Evolutionary conservation across 2,113 vertebrate genomes (phyloP), one percentile per base, ranked within the genome.

Genomic region (Ceyx melanurus): DNA sequence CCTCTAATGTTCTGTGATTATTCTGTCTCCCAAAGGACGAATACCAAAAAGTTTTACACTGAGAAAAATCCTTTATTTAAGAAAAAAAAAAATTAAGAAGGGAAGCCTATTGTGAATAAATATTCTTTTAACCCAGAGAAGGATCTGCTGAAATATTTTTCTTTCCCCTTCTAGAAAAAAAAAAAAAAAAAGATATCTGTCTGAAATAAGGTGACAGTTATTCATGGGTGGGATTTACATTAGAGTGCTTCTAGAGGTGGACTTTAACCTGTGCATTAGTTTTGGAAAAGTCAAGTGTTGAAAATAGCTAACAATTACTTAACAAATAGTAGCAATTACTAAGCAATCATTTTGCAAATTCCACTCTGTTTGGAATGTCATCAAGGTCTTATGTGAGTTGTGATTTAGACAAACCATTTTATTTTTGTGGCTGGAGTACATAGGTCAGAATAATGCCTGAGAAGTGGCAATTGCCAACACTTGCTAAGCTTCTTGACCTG

Each of bases 21-120:
- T 86, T 90, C 88, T 88, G 68, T 84, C 80, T 94, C 60, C 73
- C 51, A 77, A 87, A 81, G 51, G 78, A 89, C 29, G 79, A 93
- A 68, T 56, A 60, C 21, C 82, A 64, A 89, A 88, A 84, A 73
- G 29, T 33, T 76, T 91, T 70, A 67, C 33, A 42, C 37, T 56
- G 51, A 88, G 70, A 77, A 94, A 91, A 89, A 74, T 25, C 14
- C 19, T 57, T 65, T 66, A 79, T 68, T 48, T 48, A 51, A 51
- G 25, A 51, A 51, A 51, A 25, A 51, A 51, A 25, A 50, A 50
- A 6, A 13, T 13, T 25, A 51, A 51, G 13, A 68, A 76, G 15
- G 9, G 70, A 81, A 42, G 86, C 40, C 10, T 73, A 29, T 20
- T 71, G 15, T 81, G 83, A 82, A 79, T 13, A 77, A 89, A 85